Conservation (phyloP, 1,140 invertebrate species). For the Aphelenchoides besseyi region DNA sequence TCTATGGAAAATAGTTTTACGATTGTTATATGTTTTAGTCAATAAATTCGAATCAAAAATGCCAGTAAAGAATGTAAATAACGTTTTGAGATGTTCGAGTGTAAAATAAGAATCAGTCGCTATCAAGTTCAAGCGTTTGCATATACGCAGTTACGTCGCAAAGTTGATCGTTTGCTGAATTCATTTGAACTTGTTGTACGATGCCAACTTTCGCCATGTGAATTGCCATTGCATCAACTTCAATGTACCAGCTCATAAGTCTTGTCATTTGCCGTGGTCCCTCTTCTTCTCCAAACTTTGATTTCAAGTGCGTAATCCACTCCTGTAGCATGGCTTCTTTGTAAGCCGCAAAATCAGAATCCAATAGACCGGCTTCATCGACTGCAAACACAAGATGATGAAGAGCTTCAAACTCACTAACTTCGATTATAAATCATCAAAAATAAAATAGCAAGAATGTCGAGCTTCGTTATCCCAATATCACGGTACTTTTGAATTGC, state of each 20-base stretch:
- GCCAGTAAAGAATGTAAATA: no score
- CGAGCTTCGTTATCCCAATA: neutral
- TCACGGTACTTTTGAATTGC: neutral
- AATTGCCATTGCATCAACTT: neutral
- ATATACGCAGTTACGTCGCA: neutral
- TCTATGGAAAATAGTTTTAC: neutral
- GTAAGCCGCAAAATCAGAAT: neutral
- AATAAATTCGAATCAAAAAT: neutral
- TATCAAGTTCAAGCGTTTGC: neutral
- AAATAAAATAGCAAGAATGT: neutral
- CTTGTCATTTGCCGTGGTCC: neutral
- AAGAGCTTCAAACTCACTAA: neutral
- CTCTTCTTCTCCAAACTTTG: neutral
- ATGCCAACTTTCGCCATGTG: neutral
- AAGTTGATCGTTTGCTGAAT: neutral
- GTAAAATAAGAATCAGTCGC: neutral
- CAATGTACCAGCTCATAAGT: neutral
- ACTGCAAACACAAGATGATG: neutral
- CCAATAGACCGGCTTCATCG: neutral
- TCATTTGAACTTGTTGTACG: neutral
- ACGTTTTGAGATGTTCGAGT: no score
- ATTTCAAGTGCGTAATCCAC: neutral
- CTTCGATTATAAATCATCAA: neutral
- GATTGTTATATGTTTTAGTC: neutral
- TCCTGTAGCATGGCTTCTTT: neutral